These are phyloP conservation scores for Drosophila mojavensis DNA, from an alignment of 1,140 invertebrate species.

Conservation along the genomic window DNA sequence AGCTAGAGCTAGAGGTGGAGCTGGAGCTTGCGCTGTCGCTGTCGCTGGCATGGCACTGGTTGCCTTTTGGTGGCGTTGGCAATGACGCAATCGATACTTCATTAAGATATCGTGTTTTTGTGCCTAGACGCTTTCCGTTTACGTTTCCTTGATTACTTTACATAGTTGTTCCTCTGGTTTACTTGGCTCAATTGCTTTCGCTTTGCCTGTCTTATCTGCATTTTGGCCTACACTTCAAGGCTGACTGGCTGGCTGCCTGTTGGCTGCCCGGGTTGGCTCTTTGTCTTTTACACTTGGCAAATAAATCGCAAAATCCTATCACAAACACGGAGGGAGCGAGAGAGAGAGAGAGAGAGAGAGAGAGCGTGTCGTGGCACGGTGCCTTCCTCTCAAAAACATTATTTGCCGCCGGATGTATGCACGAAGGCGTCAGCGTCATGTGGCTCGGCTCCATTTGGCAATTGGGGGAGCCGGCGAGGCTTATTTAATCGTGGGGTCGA, in stretches of 20 bases:
- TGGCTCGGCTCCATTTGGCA: constrained; percentile 35
- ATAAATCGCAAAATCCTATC: constrained; percentile 81
- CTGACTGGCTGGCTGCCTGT: constrained; percentile 38
- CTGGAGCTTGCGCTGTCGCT: not conserved
- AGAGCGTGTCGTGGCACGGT: not conserved
- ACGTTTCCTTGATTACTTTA: constrained; percentile 84
- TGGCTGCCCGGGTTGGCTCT: constrained; percentile 41
- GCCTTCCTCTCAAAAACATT: constrained; percentile 46
- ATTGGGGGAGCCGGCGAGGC: constrained; percentile 3
- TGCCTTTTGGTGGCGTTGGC: constrained; percentile 46
- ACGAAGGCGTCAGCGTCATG: constrained; percentile 37
- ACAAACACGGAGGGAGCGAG: not conserved
- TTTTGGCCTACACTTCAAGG: constrained; percentile 51
- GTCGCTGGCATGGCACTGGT: not conserved
- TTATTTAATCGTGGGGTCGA: constrained; percentile 36
- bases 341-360: not conserved
- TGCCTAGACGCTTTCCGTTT: constrained; percentile 83
- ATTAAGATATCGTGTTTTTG: constrained; percentile 83
- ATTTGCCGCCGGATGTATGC: constrained; percentile 80
- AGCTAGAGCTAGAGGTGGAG: not conserved
- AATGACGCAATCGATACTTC: constrained; percentile 80
- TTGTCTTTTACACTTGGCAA: constrained; percentile 73
- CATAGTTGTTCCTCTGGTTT: constrained; percentile 62
- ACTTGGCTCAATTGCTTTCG: constrained; percentile 26
- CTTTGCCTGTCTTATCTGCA: constrained; percentile 48